Evolutionary conservation across 2,888 invertebrate species (phyloP), one percentile per base, ranked within the genome.

Genomic region (Glaucopsyche alexis): DNA sequence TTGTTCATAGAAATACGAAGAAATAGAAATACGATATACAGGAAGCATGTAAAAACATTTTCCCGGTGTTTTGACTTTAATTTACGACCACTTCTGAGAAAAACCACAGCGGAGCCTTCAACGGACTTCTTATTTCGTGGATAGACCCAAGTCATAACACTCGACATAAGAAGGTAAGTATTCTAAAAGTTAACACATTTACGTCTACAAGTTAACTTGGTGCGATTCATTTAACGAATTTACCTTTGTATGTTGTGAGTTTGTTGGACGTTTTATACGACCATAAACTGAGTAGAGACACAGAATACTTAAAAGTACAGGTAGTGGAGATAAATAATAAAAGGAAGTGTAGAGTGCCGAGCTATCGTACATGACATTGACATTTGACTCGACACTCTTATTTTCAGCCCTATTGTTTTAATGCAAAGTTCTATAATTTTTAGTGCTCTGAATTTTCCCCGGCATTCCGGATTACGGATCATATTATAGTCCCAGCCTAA

Each of bases 101-200:
- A 60, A 60, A 60, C 60, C 60, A 60, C 11, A 16, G 55, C 16
- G 19, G 29, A 29, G 60, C 11, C 55, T 55, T 55, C 13, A 55
- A 29, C 55, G 55, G 60, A 7, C 11, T 11, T 14, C 55, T 52
- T 71, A 71, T 71, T 40, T 55, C 40, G 29, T 11, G 52, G 40
- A 40, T n/a, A 40, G 14, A 29, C 40, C 8, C 40, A n/a, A 71
- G 52, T 71, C 52, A 52, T 71, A 71, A 40, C 71, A 50, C 71
- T 50, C 14, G 16, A 55, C 45, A 55, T 50, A 55, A 71, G 52
- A 19, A 50, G 70, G 70, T 71, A 40, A 42, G 40, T 67, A 52
- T 52, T n/a, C 38, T 40, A 38, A 49, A 71, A 71, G 70, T 71
- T 50, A 71, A 71, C 7, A 71, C 71, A 55, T 71, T 50, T 16